phyloP scores from a whole-genome alignment of 2,888 invertebrate genomes.

The Sclerodermus sp. region DNA sequence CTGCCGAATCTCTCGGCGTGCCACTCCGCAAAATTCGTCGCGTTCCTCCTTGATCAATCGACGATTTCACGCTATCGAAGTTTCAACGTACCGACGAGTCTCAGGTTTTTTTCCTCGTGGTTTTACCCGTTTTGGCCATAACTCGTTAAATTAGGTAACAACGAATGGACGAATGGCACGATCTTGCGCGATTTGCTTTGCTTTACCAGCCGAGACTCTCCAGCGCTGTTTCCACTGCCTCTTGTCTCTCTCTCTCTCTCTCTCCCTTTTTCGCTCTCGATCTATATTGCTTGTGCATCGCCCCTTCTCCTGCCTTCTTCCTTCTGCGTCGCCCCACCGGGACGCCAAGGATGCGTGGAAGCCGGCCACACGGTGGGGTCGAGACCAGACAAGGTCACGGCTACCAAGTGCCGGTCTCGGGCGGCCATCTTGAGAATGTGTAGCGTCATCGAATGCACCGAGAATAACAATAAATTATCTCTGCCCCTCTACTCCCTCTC shows the following conservation, averaged over 20 bases:
- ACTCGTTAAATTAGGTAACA: constrained; percentile 49
- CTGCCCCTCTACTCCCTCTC: constrained; percentile 18
- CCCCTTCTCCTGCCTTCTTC: too few species aligned
- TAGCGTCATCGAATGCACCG: constrained; percentile 41
- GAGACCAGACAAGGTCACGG: constrained; percentile 56
- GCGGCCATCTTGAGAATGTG: constrained; percentile 51
- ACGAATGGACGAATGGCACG: constrained; percentile 30
- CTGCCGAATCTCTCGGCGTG: too few species aligned
- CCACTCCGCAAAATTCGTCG: too few species aligned
- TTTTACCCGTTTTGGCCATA: constrained; percentile 32
- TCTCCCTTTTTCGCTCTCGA: constrained; percentile 14
- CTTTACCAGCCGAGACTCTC: too few species aligned
- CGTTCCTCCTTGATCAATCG: too few species aligned
- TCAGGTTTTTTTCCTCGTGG: too few species aligned
- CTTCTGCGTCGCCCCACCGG: constrained; percentile 19
- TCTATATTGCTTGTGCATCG: too few species aligned
- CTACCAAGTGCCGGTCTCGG: constrained; percentile 43
- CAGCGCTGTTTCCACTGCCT: constrained; percentile 4
- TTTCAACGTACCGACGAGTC: constrained; percentile 38
- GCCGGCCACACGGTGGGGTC: constrained; percentile 34
- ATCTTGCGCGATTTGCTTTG: too few species aligned
- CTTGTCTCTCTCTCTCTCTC: constrained; percentile 4
- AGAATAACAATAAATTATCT: constrained; percentile 41
- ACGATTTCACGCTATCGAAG: constrained; percentile 35
- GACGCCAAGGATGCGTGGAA: constrained; percentile 32